These are phyloP conservation scores for Malachius bipustulatus DNA, from an alignment of 2,888 invertebrate species.

Conservation along the genomic window DNA sequence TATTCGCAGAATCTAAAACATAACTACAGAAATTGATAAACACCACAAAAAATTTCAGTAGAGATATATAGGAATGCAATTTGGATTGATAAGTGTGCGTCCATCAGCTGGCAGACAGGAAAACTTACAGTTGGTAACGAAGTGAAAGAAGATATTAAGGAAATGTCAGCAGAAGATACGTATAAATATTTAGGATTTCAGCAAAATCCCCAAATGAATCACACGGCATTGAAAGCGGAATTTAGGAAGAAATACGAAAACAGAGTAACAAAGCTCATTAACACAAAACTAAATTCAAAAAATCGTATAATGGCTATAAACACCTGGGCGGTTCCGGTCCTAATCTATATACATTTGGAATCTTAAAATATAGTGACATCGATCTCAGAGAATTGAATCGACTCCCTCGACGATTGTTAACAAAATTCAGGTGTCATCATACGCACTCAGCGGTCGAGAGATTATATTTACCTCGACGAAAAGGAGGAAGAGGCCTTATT, in stretches of 20 bases:
- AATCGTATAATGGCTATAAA: background rate
- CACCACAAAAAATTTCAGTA: background rate
- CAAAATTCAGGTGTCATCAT: constrained; percentile 1
- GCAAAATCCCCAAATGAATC: background rate
- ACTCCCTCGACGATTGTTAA: background rate
- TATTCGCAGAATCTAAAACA: background rate
- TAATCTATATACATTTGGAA: background rate
- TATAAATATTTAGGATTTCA: background rate
- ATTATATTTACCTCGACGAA: background rate
- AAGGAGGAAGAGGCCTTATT: background rate
- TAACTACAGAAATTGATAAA: background rate
- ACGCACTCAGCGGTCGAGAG: background rate
- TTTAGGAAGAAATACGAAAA: constrained; percentile 1
- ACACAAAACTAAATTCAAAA: background rate
- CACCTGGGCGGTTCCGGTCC: background rate
- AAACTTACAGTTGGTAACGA: background rate
- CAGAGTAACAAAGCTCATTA: background rate
- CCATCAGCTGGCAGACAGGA: background rate
- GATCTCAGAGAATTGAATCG: background rate
- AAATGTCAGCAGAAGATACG: background rate
- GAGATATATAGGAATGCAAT: background rate
- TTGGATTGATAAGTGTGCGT: background rate
- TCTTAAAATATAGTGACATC: background rate
- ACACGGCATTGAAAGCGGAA: background rate
- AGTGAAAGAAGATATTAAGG: too few relatives aligned